A percentile compares a stretch with the other conserved stretches of the same genome.
phyloP scores from a whole-genome alignment of 1,140 invertebrate species.

The Pseudoatta argentina region DNA sequence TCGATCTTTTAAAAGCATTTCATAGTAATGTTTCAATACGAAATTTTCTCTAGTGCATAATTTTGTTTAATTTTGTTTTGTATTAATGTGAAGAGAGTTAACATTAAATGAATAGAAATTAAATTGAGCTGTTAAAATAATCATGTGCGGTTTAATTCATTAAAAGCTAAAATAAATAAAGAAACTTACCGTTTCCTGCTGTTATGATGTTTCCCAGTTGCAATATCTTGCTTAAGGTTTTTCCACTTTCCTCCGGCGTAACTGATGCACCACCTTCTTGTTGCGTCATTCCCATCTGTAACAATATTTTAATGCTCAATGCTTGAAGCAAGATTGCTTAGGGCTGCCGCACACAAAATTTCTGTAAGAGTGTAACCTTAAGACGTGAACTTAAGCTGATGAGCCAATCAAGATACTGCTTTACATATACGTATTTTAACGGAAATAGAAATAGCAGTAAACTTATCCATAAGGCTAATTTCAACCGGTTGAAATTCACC shows the following conservation, averaged over 20 bases:
- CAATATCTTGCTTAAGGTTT: constrained; percentile 92
- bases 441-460: no score
- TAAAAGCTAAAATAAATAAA: background rate
- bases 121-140: background rate
- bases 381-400: no score
- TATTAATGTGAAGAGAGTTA: background rate
- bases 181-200: constrained; percentile 91
- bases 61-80: background rate
- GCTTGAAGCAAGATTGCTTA: background rate
- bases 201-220: constrained; percentile 93
- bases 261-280: constrained; percentile 87
- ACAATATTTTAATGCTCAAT: constrained; percentile 21
- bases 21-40: background rate
- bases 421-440: no score
- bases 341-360: no score
- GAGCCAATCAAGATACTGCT: no score
- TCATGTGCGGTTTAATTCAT: background rate
- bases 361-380: no score
- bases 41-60: background rate
- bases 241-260: constrained; percentile 87
- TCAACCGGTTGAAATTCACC: no score
- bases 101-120: background rate
- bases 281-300: constrained; percentile 92
- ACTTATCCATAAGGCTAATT: no score
- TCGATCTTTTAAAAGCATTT: background rate